phyloP scores from a whole-genome alignment of 2,888 invertebrate genomes.

The Phymatocera aterrima region DNA sequence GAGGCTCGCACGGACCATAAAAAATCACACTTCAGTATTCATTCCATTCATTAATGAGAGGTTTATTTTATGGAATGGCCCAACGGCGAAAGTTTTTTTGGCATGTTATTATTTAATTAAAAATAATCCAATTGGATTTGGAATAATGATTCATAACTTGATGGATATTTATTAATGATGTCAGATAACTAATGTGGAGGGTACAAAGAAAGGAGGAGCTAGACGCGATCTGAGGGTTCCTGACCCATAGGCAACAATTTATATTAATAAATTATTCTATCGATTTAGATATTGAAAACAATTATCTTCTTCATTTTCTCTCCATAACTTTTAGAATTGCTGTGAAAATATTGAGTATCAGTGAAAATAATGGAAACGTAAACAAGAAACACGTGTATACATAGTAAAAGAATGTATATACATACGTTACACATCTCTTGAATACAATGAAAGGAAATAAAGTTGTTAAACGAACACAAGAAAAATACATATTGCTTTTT shows the following conservation, averaged over 20 bases:
- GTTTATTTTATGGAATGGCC: slow-evolving; percentile 59
- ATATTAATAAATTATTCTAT: slow-evolving; percentile 28
- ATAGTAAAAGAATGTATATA: too few relatives aligned
- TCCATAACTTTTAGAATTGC: too few relatives aligned
- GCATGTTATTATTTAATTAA: background rate
- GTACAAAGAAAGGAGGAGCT: slow-evolving; percentile 28
- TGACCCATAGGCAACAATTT: slow-evolving; percentile 17
- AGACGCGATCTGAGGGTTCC: slow-evolving; percentile 28
- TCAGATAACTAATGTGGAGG: slow-evolving; percentile 12
- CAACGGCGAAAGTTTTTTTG: slow-evolving; percentile 49
- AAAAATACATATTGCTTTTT: too few relatives aligned
- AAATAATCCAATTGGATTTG: too few relatives aligned
- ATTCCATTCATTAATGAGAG: slow-evolving; percentile 66
- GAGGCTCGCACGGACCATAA: slow-evolving; percentile 59
- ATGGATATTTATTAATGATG: background rate
- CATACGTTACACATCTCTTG: too few relatives aligned
- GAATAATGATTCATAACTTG: background rate
- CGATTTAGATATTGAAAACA: too few relatives aligned
- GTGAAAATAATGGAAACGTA: too few relatives aligned
- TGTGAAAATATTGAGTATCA: too few relatives aligned
- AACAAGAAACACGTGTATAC: too few relatives aligned
- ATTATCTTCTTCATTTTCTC: too few relatives aligned
- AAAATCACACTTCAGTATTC: slow-evolving; percentile 65
- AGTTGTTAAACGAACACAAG: too few relatives aligned
- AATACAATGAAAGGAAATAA: too few relatives aligned